phyloP scores from a whole-genome alignment of 2,888 invertebrate species.

The Gari tellinella region DNA sequence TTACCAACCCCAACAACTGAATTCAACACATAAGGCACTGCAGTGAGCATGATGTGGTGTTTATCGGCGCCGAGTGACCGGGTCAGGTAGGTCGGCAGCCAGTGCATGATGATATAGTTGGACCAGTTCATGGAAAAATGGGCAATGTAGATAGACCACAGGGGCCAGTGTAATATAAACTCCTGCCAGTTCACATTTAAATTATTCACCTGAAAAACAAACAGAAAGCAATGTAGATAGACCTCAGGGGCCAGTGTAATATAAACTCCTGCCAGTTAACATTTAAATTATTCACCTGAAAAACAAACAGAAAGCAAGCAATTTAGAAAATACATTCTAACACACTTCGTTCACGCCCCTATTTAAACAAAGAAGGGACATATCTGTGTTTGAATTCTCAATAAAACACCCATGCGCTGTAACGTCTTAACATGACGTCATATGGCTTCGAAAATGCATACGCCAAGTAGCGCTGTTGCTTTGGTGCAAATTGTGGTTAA shows the following conservation, averaged over 20 bases:
- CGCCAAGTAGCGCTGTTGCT: too few relatives aligned
- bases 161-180: conserved; percentile 89
- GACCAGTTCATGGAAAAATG: conserved; percentile 93
- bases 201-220: conserved; percentile 85
- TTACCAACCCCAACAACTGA: conserved; percentile 89
- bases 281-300: conserved; percentile 86
- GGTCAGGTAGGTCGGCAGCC: conserved; percentile 90
- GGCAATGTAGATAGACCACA: conserved; percentile 91
- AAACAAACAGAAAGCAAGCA: too few relatives aligned
- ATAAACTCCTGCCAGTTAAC: conserved; percentile 89
- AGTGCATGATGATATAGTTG: conserved; percentile 92
- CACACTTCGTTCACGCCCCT: too few relatives aligned
- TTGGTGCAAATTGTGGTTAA: too few relatives aligned
- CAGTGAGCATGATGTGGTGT: conserved; percentile 89
- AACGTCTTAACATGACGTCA: too few relatives aligned
- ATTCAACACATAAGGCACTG: conserved; percentile 90
- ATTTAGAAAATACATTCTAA: too few relatives aligned
- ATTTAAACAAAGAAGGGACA: too few relatives aligned
- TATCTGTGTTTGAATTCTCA: too few relatives aligned
- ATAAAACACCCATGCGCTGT: too few relatives aligned
- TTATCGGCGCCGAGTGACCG: conserved; percentile 88
- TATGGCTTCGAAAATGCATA: too few relatives aligned
- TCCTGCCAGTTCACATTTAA: conserved; percentile 88
- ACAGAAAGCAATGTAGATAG: conserved; percentile 90
- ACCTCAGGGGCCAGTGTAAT: conserved; percentile 89